Conservation (phyloP, 2,113 vertebrate species). For the Amblyopsis rosae region DNA sequence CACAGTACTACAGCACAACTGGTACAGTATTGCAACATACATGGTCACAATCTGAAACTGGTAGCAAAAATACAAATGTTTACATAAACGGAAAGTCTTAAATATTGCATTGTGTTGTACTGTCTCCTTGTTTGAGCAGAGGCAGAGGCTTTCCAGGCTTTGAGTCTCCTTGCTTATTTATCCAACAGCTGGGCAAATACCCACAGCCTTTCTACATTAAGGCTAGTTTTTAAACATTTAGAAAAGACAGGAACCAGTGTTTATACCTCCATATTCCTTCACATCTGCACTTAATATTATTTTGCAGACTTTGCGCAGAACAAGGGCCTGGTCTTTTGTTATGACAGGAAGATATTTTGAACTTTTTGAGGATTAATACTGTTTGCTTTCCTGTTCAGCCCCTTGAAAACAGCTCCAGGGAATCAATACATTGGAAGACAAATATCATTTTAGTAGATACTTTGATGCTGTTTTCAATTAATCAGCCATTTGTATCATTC, state of each 20-base stretch:
- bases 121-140: constrained; percentile 67
- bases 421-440: constrained; percentile 57
- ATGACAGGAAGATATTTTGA: constrained; percentile 77
- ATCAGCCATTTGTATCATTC: constrained; percentile 69
- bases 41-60: too few species aligned
- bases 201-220: constrained; percentile 74
- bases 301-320: constrained; percentile 67
- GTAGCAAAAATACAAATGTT: too few species aligned
- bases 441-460: constrained; percentile 56
- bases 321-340: constrained; percentile 72
- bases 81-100: too few species aligned
- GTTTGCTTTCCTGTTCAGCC: constrained; percentile 74
- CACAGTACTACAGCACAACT: too few species aligned
- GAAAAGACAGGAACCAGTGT: constrained; percentile 71
- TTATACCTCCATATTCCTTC: constrained; percentile 71
- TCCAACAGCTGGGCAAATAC: constrained; percentile 78
- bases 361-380: constrained; percentile 76
- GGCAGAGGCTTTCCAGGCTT: constrained; percentile 68
- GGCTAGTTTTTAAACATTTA: constrained; percentile 77
- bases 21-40: too few species aligned
- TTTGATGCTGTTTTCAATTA: constrained; percentile 65
- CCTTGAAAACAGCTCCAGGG: constrained; percentile 66
- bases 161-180: constrained; percentile 76
- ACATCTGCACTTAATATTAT: constrained; percentile 79
- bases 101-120: too few species aligned